Percentiles rank a stretch among this genome's conserved stretches.
phyloP scores from a whole-genome alignment of 2,113 vertebrate genomes.

The Amblyopsis rosae region DNA sequence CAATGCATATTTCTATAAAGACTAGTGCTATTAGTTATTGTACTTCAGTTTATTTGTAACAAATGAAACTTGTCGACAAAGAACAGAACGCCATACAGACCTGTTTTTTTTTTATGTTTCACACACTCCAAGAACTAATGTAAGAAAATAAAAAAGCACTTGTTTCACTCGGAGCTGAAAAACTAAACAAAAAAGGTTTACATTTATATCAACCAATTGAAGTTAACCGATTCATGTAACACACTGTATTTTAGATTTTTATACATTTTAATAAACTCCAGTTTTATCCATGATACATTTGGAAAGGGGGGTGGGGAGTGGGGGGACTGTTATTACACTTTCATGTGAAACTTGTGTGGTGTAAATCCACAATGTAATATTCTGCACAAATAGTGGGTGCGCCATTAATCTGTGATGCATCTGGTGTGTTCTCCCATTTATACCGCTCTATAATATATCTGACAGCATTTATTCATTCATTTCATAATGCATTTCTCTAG shows the following conservation, averaged over 20 bases:
- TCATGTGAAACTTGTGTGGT: slow-evolving; percentile 79
- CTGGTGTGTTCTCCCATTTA: slow-evolving; percentile 61
- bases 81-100: slow-evolving; percentile 97
- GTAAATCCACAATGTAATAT: slow-evolving; percentile 70
- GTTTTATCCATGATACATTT: slow-evolving; percentile 75
- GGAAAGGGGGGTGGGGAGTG: slow-evolving; percentile 25
- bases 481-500: slow-evolving; percentile 50
- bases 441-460: slow-evolving; percentile 55
- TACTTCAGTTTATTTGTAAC: slow-evolving; percentile 99
- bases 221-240: slow-evolving; percentile 92
- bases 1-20: neutral
- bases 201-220: slow-evolving; percentile 90
- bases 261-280: slow-evolving; percentile 79
- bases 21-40: slow-evolving; percentile 77
- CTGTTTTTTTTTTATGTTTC: slow-evolving; percentile 77
- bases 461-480: slow-evolving; percentile 44
- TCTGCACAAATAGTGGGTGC: slow-evolving; percentile 63
- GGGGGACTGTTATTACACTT: slow-evolving; percentile 64
- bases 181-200: slow-evolving; percentile 83
- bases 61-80: slow-evolving; percentile 99
- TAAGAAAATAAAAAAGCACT: slow-evolving; percentile 99
- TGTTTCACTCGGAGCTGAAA: slow-evolving; percentile 89
- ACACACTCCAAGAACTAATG: slow-evolving; percentile 90
- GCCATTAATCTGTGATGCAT: slow-evolving; percentile 63
- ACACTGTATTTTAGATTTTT: slow-evolving; percentile 86